Evolutionary conservation across 2,888 invertebrate genomes (phyloP).

Genomic region (Muschampia plurimacula): DNA sequence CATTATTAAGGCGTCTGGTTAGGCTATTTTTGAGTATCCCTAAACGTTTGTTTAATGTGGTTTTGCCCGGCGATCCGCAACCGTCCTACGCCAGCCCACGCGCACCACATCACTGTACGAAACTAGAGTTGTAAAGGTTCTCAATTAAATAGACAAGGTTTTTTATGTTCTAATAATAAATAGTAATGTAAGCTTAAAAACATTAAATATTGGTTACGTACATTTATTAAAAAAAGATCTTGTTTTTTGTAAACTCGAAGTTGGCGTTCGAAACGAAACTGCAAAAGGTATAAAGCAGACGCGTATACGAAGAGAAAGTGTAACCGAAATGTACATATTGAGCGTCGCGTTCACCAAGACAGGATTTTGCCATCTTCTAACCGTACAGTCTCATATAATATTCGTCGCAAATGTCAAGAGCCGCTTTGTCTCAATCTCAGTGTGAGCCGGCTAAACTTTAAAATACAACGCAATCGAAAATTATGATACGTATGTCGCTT

Average conservation of each 20-base stretch:
- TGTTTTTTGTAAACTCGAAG: not conserved
- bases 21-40: constrained; percentile 67
- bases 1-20: constrained; percentile 57
- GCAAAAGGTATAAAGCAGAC: constrained; percentile 32
- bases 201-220: too few relatives aligned
- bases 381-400: constrained; percentile 26
- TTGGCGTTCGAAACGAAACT: constrained; percentile 16
- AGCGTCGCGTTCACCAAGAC: constrained; percentile 46
- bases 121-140: constrained; percentile 14
- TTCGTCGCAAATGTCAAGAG: constrained; percentile 45
- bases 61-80: constrained; percentile 47
- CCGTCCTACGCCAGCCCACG: constrained; percentile 43
- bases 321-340: constrained; percentile 52
- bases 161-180: not conserved
- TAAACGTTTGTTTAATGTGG: constrained; percentile 55
- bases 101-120: not conserved
- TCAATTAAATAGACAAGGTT: constrained; percentile 2
- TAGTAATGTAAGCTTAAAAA: not conserved
- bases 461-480: constrained; percentile 29
- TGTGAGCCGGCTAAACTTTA: constrained; percentile 34
- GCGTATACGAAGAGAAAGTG: constrained; percentile 64
- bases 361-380: constrained; percentile 46
- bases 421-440: constrained; percentile 17
- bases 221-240: too few relatives aligned
- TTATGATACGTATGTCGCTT: constrained; percentile 22